Base-by-base conservation (phyloP, 2,113 vertebrate genomes). In the Mungos mungo region DNA sequence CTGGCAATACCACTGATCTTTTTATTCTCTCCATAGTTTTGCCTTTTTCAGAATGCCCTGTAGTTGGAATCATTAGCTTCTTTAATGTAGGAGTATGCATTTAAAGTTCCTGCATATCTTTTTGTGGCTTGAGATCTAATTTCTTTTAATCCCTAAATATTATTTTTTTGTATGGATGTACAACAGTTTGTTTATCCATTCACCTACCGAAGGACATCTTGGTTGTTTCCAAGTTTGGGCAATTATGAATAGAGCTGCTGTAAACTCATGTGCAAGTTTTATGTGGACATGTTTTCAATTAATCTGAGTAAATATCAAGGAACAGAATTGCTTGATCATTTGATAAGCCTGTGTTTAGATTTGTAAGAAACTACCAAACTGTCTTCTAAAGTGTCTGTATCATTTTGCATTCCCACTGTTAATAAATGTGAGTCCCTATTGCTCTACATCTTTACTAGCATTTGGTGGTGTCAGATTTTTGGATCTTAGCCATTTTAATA, bases 401-500 rank as follows among this genome's bases (percentile, higher is more conserved):
- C 5, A 57, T 85, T 91, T 72, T 88, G 18, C 57, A 69, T 92
- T 81, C 27, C 66, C n/a, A 76, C 11, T 9, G 72, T 45, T 74
- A 90, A 19, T 68, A n/a, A 88, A 50, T 81, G 63, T 29, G n/a
- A 72, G 38, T 69, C 23, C 33, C 45, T 71, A 2, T 82, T 95
- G 31, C 1, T 45, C 3, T 5, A 86, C 25, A 85, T 76, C 6
- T 41, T 92, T 45, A 29, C 15, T 35, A 88, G 38, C 2, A 69
- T 95, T 97, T 97, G n/a, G 15, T 50, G 14, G 3, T 85, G 71
- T 65, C 33, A 54, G 3, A 45, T 68, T 92, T 96, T 60, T 23
- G 13, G 21, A 47, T 57, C 29, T 92, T 57, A 85, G 31, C 52
- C 50, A 66, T 92, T 95, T 3, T 50, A 71, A 82, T 71, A 82